Base-by-base conservation (phyloP, 1,140 invertebrate species). In the Drosophila sucinea region DNA sequence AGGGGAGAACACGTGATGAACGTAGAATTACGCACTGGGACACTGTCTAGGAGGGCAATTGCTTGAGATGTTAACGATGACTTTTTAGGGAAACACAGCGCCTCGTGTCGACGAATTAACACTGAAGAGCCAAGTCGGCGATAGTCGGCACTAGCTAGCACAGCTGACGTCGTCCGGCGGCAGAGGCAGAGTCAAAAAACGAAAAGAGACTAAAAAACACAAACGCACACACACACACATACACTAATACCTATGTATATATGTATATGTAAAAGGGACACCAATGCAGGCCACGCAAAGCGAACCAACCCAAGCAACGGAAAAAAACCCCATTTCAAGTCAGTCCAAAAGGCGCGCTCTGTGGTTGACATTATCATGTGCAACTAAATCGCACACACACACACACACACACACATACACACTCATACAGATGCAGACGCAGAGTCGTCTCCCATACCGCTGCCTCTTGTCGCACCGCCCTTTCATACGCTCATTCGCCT, bases 41-140 rank as follows among this genome's bases (percentile, higher is more conserved):
- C 44, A 67, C 60, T 65, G 70, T 63, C 60, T 65, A 55, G 60
- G 35, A 60, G 60, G 40, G 57, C 69, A 65, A 51, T 70, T 69
- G 44, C 44, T 38, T 74, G 47, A 77, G 79, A 81, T 73, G 61
- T 61, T 56, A 67, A 74, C 64, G 67, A 70, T 78, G 54, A 70
- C 51, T 70, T 78, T 69, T 60, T 60, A 74, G 70, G 73, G 67
- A 51, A 87, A 83, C 74, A 67, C 84, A 84, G 74, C 80, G 84
- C 78, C 84, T 84, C 84, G 84, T 87, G 84, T 87, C 84, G 84
- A 89, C 84, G 84, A 89, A 87, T 87, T 87, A 83, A 87, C 84
- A 87, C 84, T 87, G 84, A 87, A 87, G 84, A 74, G 77, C 47
- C 84, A 83, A 80, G 80, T 87, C 66, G 79, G 71, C 65, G 77